Conservation (phyloP, 2,888 invertebrate species). For the Linyphia triangularis region DNA sequence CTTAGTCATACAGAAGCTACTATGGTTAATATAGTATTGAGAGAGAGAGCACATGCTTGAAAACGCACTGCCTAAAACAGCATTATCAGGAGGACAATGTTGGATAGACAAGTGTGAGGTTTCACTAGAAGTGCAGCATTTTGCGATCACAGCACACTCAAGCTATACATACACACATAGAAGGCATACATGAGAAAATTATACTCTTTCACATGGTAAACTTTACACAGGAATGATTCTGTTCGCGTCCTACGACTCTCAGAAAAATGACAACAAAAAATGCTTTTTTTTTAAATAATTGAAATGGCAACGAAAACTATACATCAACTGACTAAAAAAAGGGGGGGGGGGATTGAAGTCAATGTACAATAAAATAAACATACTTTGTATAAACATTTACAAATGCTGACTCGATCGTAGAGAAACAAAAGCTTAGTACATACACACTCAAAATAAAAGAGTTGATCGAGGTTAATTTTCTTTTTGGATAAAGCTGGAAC, state of each 20-base stretch:
- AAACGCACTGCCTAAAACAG: constrained; percentile 70
- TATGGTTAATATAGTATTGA: constrained; percentile 68
- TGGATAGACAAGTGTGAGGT: constrained; percentile 67
- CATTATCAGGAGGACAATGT: constrained; percentile 60
- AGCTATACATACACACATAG: constrained; percentile 51
- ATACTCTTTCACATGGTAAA: not conserved
- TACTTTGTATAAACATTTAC: constrained; percentile 69
- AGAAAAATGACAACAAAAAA: constrained; percentile 36
- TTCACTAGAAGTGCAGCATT: constrained; percentile 35
- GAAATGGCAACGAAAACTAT: constrained; percentile 71
- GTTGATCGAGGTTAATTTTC: not conserved
- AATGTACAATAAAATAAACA: constrained; percentile 63
- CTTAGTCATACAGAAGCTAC: constrained; percentile 72
- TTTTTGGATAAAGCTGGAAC: constrained; percentile 55
- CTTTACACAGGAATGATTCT: constrained; percentile 68
- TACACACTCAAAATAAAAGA: not conserved
- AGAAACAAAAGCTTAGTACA: constrained; percentile 10
- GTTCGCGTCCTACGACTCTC: not conserved
- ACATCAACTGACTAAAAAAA: constrained; percentile 51
- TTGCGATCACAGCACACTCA: constrained; percentile 42
- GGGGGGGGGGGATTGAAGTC: not conserved
- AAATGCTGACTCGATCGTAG: constrained; percentile 44
- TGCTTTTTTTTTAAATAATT: constrained; percentile 31
- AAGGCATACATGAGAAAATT: constrained; percentile 42
- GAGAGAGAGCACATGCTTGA: constrained; percentile 50